A percentile compares a stretch with the other conserved stretches of the same genome.
These are phyloP conservation scores for Anguilla japonica DNA, from an alignment of 2,113 vertebrate species.

Conservation along the genomic window DNA sequence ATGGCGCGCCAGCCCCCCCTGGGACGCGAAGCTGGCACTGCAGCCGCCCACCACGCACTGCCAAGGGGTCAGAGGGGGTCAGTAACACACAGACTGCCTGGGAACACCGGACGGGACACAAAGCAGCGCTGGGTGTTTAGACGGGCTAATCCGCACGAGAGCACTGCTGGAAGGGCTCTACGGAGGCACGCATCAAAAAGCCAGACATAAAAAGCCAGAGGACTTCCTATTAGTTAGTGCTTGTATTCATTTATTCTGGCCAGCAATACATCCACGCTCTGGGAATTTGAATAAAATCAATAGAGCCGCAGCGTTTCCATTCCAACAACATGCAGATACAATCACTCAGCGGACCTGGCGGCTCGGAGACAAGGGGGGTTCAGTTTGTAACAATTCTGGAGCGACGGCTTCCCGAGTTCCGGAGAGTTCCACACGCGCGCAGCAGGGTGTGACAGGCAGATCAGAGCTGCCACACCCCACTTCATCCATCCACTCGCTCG, in stretches of 20 bases:
- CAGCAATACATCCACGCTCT: background rate
- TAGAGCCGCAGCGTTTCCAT: background rate
- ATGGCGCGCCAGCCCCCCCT: conserved; percentile 92
- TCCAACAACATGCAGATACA: background rate
- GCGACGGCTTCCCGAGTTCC: background rate
- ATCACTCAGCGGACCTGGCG: background rate
- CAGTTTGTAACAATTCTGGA: background rate
- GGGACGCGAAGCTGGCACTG: conserved; percentile 95
- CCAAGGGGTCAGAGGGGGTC: conserved; percentile 40
- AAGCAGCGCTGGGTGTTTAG: background rate
- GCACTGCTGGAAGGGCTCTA: background rate
- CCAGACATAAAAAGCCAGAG: background rate
- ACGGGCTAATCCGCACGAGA: background rate
- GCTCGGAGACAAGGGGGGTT: background rate
- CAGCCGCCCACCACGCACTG: conserved; percentile 97
- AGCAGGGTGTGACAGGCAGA: background rate
- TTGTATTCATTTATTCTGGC: background rate
- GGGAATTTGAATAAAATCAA: background rate
- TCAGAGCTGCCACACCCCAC: background rate
- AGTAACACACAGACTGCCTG: background rate
- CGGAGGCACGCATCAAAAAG: background rate
- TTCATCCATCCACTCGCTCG: background rate
- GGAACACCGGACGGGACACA: background rate
- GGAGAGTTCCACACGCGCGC: background rate
- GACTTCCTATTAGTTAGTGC: background rate